A percentile compares a stretch with the other conserved stretches of the same genome.
Conservation (phyloP, 2,113 vertebrate genomes). For the Psittacara wagleri region DNA sequence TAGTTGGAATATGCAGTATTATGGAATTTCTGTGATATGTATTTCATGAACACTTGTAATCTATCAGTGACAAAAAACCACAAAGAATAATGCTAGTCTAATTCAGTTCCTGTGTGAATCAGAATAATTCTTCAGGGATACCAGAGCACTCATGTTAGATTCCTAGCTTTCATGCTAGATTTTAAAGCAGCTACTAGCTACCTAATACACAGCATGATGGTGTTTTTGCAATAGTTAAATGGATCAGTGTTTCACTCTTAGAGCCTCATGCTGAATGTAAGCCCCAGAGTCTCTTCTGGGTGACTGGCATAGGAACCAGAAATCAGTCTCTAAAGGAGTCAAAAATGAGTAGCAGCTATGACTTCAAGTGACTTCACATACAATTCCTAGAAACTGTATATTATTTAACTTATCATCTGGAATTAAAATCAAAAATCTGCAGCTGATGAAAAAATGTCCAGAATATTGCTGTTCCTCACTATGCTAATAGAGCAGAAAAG, state of each 20-base stretch:
- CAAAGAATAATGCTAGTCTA: not conserved
- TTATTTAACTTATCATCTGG: not conserved
- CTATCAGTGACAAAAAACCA: not conserved
- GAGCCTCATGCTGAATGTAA: not conserved
- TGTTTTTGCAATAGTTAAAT: not conserved
- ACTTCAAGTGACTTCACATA: not conserved
- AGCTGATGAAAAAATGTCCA: not conserved
- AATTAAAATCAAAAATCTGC: not conserved
- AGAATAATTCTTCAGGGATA: not conserved
- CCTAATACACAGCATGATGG: not conserved
- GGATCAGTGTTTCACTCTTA: not conserved
- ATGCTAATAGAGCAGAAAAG: not conserved
- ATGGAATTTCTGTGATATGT: not conserved
- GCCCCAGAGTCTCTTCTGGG: not conserved
- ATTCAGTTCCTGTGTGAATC: not conserved
- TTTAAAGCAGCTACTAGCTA: not conserved
- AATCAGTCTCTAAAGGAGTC: not conserved
- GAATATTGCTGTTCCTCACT: not conserved
- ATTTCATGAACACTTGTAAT: not conserved
- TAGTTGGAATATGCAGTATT: not conserved
- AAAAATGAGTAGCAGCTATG: not conserved
- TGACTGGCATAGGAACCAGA: not conserved
- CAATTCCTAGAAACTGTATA: not conserved
- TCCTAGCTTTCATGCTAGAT: not conserved
- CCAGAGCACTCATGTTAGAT: not conserved